Evolutionary conservation across 2,113 vertebrate species (phyloP).

Genomic region (Zingel zingel): DNA sequence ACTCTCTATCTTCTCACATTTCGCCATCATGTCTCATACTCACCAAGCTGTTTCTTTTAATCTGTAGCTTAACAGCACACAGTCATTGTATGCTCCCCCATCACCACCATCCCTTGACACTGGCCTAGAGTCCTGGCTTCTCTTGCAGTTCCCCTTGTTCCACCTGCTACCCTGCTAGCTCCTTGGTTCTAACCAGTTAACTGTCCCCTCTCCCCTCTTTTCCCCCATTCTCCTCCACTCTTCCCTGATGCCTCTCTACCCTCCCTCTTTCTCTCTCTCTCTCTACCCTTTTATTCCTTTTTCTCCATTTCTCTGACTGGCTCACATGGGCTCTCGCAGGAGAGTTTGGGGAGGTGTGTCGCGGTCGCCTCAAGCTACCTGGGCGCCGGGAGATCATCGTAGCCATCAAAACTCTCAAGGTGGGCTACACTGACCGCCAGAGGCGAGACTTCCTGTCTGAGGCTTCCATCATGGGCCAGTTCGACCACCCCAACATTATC

Average conservation of each 20-base stretch:
- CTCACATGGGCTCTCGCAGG: constrained; percentile 83
- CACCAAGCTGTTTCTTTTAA: constrained; percentile 39
- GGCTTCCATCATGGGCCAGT: constrained; percentile 99
- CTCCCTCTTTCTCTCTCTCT: constrained; percentile 61
- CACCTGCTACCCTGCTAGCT: constrained; percentile 75
- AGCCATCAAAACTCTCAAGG: constrained; percentile 98
- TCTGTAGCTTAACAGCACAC: constrained; percentile 54
- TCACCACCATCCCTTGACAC: constrained; percentile 57
- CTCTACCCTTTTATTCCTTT: constrained; percentile 46
- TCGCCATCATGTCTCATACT: constrained; percentile 48
- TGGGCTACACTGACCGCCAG: constrained; percentile 97
- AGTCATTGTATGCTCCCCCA: constrained; percentile 53
- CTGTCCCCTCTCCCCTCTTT: constrained; percentile 82
- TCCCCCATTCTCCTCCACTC: constrained; percentile 81
- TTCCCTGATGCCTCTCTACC: constrained; percentile 76
- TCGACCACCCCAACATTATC: constrained; percentile 99
- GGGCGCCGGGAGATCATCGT: constrained; percentile 96
- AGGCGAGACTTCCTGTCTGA: constrained; percentile 97
- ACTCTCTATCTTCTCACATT: constrained; percentile 23
- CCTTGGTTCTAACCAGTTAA: constrained; percentile 87
- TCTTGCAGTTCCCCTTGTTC: constrained; percentile 64
- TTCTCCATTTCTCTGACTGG: constrained; percentile 68
- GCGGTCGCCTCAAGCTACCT: constrained; percentile 94
- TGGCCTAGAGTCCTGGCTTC: constrained; percentile 71
- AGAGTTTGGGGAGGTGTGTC: constrained; percentile 98